These are phyloP conservation scores for Rhinogobius similis DNA, from an alignment of 2,113 vertebrate species.

Conservation along the genomic window DNA sequence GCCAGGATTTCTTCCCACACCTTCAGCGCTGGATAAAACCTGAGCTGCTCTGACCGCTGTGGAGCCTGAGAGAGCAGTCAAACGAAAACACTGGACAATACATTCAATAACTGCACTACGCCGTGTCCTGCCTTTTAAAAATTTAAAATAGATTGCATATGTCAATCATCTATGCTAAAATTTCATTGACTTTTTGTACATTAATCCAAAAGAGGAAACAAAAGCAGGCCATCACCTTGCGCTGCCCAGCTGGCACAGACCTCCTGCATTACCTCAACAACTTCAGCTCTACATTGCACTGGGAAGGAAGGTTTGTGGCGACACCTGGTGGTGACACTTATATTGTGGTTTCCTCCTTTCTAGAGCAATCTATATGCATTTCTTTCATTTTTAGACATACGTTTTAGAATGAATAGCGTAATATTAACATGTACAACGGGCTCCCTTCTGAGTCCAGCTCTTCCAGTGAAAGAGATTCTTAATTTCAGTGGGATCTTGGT, in stretches of 20 bases:
- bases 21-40: neutral
- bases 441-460: no score
- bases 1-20: constrained; percentile 30
- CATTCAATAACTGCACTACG: neutral
- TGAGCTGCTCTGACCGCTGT: constrained; percentile 11
- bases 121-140: neutral
- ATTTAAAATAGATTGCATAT: neutral
- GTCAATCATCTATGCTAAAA: neutral
- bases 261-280: constrained; percentile 31
- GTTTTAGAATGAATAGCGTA: neutral
- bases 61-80: neutral
- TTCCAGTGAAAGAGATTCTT: no score
- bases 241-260: constrained; percentile 24
- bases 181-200: neutral
- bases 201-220: neutral
- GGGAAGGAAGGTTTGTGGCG: constrained; percentile 29
- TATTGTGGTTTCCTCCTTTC: neutral
- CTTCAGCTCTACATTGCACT: neutral
- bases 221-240: constrained; percentile 9
- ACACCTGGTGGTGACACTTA: constrained; percentile 42
- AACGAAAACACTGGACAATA: neutral
- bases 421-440: neutral
- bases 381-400: neutral
- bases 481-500: no score
- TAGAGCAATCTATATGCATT: neutral